Evolutionary conservation across 2,888 invertebrate genomes (phyloP), one percentile per base, ranked within the genome.

Genomic region (Lycocerus yunnanus): DNA sequence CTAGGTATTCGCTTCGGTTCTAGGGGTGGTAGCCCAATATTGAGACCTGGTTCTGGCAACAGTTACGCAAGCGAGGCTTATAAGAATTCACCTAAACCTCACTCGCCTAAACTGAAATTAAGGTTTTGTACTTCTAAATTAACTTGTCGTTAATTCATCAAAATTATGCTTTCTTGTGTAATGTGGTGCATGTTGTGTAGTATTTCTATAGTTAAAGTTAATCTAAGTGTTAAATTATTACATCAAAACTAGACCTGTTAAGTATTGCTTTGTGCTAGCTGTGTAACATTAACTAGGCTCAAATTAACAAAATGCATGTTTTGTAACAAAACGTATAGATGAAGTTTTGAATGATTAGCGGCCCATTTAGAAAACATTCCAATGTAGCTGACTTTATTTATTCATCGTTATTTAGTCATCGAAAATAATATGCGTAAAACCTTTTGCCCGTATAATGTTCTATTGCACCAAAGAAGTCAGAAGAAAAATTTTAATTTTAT

Each of bases 51-150:
- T 69, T 92, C 91, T 75, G 90, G 90, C 76, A 89, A 89, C 79
- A 88, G 89, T 77, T 88, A 88, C 82, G 89, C 90, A 27, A 86
- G 89, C 68, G 91, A 91, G 68, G 87, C 87, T 81, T 87, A 85
- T 82, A 88, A 91, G 16, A 90, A 89, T 80, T 89, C 90, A 71
- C 89, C 90, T 21, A 89, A 90, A 82, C 91, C 93, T 78, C 95
- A 95, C 83, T 96, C 95, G 83, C 96, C 96, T 78, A 96, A 96
- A 90, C 94, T 97, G 93, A 96, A 97, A 89, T 90, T 96, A 87
- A 96, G 96, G 96, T 96, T 88, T 83, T 86, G 84, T 79, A 82
- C 78, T 60, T 66, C 15, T 43, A 14, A 58, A 63, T 13, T 63
- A 16, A 63, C n/a, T 66, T 16, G 85, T 84, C 80, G 80, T 79